phyloP scores from a whole-genome alignment of 1,140 invertebrate genomes.

The Limonius californicus region DNA sequence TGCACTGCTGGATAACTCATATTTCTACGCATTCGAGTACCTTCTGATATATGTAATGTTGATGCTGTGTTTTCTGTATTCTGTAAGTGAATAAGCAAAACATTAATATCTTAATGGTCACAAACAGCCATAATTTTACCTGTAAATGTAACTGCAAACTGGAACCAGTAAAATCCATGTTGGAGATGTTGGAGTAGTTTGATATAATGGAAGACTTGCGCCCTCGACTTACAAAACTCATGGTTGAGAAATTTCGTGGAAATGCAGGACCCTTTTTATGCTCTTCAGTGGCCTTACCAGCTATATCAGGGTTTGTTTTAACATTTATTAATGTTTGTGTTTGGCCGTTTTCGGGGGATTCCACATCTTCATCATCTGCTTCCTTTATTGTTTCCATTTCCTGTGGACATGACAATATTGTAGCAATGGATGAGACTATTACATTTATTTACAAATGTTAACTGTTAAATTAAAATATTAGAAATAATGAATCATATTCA shows the following conservation, averaged over 20 bases:
- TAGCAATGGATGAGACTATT: not conserved
- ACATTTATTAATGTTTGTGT: slow-evolving; percentile 42
- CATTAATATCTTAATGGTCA: not conserved
- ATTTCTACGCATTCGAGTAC: slow-evolving; percentile 37
- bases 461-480: not conserved
- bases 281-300: slow-evolving; percentile 34
- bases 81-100: not conserved
- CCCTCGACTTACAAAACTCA: slow-evolving; percentile 48
- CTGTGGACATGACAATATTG: slow-evolving; percentile 45
- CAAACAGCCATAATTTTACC: too few relatives aligned
- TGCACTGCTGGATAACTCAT: slow-evolving; percentile 45
- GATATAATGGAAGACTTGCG: slow-evolving; percentile 56
- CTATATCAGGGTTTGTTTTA: slow-evolving; percentile 49
- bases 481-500: too few relatives aligned
- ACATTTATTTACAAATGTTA: not conserved
- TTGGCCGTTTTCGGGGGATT: slow-evolving; percentile 31
- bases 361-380: slow-evolving; percentile 53
- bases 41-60: slow-evolving; percentile 19
- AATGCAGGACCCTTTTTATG: slow-evolving; percentile 41
- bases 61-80: not conserved
- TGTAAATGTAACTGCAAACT: slow-evolving; percentile 62
- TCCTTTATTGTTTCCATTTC: slow-evolving; percentile 59
- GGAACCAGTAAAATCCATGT: slow-evolving; percentile 67
- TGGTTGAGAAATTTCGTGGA: slow-evolving; percentile 52
- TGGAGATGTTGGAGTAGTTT: slow-evolving; percentile 65